Evolutionary conservation across 2,888 invertebrate genomes (phyloP).

Genomic region (Macrosiphum euphorbiae): DNA sequence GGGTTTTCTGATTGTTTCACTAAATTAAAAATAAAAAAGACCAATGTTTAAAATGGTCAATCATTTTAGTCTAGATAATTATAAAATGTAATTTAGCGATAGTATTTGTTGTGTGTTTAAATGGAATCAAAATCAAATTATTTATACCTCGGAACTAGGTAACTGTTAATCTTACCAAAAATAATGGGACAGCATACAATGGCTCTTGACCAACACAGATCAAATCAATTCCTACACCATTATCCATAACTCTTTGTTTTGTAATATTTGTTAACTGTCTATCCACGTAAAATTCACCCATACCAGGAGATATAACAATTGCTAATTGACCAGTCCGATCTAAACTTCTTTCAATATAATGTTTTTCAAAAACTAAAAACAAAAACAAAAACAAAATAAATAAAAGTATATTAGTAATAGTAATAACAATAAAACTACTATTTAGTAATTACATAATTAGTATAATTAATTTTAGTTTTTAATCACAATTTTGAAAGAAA

Average conservation of each 20-base stretch:
- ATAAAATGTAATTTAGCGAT: too few relatives aligned
- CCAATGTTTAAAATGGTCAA: too few relatives aligned
- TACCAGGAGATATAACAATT: slow-evolving; percentile 97
- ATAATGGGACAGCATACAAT: slow-evolving; percentile 94
- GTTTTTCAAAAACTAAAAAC: slow-evolving; percentile 93
- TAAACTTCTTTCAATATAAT: slow-evolving; percentile 96
- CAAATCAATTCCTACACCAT: slow-evolving; percentile 96
- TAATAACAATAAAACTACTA: background rate
- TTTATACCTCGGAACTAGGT: too few relatives aligned
- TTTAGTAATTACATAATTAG: background rate
- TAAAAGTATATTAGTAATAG: background rate
- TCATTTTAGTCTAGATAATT: too few relatives aligned
- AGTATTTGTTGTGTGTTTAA: too few relatives aligned
- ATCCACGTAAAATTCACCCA: slow-evolving; percentile 99
- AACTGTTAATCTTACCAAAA: slow-evolving; percentile 76
- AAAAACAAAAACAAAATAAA: background rate
- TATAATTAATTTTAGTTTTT: background rate
- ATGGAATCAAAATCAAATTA: too few relatives aligned
- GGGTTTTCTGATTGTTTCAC: too few relatives aligned
- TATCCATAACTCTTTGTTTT: slow-evolving; percentile 98
- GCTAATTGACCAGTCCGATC: slow-evolving; percentile 98
- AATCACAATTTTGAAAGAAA: background rate
- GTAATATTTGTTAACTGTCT: slow-evolving; percentile 97
- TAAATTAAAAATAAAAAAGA: too few relatives aligned
- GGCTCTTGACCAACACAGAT: slow-evolving; percentile 99